These are phyloP conservation scores for Chelonus formosanus DNA, from an alignment of 2,888 invertebrate species.

Conservation along the genomic window DNA sequence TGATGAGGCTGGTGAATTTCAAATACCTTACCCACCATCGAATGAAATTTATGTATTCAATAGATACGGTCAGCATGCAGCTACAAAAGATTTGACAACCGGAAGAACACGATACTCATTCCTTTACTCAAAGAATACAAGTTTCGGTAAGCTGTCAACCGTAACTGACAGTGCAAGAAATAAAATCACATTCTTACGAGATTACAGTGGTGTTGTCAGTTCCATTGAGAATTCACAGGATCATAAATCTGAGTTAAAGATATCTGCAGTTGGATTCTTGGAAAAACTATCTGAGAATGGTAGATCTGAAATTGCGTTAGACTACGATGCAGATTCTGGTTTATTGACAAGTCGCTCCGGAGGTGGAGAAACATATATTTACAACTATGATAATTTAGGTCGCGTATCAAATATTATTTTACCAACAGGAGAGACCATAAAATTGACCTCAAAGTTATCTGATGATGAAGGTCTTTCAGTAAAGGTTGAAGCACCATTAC, in stretches of 20 bases:
- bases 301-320: conserved; percentile 86
- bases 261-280: conserved; percentile 91
- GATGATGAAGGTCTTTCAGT: conserved; percentile 81
- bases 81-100: conserved; percentile 94
- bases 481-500: conserved; percentile 73
- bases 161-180: conserved; percentile 95
- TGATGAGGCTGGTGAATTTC: conserved; percentile 89
- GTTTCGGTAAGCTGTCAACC: conserved; percentile 91
- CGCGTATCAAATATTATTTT: conserved; percentile 85
- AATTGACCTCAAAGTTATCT: conserved; percentile 80
- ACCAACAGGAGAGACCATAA: conserved; percentile 90
- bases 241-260: conserved; percentile 89
- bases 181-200: conserved; percentile 89
- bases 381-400: conserved; percentile 90
- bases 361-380: conserved; percentile 87
- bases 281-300: conserved; percentile 90
- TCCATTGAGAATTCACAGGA: conserved; percentile 95
- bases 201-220: conserved; percentile 91
- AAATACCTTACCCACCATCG: conserved; percentile 91
- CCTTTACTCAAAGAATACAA: conserved; percentile 95
- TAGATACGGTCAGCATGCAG: conserved; percentile 96
- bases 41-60: conserved; percentile 95
- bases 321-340: conserved; percentile 86
- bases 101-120: conserved; percentile 94
- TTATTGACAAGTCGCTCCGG: conserved; percentile 85